These are phyloP conservation scores for Fabriciana adippe DNA, from an alignment of 2,888 invertebrate species.

Conservation along the genomic window DNA sequence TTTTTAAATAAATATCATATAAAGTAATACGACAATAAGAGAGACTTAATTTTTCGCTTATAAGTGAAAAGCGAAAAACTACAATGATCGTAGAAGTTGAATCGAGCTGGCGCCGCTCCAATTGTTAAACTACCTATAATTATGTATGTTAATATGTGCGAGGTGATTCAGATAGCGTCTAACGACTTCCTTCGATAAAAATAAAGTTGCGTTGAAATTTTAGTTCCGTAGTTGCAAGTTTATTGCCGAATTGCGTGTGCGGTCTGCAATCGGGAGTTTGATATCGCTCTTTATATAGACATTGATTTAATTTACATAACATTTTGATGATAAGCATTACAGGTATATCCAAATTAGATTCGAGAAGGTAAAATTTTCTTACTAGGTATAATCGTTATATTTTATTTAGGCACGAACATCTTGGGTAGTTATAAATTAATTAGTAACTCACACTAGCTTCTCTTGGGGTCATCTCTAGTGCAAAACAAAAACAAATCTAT, in stretches of 20 bases:
- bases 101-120: conserved; percentile 73
- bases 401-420: no score
- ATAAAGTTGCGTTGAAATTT: conserved; percentile 82
- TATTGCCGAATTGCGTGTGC: conserved; percentile 77
- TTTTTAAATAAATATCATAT: no score
- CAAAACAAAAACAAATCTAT: no score
- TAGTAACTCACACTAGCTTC: no score
- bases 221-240: conserved; percentile 78
- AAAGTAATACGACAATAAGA: conserved; percentile 24
- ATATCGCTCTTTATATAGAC: conserved; percentile 78
- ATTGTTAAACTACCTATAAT: conserved; percentile 79
- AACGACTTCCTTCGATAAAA: conserved; percentile 81
- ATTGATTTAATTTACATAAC: conserved; percentile 77
- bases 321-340: conserved; percentile 52
- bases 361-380: background rate
- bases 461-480: no score
- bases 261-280: conserved; percentile 65
- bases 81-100: conserved; percentile 68
- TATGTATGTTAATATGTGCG: conserved; percentile 80
- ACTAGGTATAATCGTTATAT: background rate
- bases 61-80: conserved; percentile 70
- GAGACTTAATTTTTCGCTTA: conserved; percentile 63
- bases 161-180: conserved; percentile 78
- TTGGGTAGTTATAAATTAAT: no score
- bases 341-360: conserved; percentile 7